phyloP scores from a whole-genome alignment of 2,888 invertebrate genomes.

The Conistra vaccinii region DNA sequence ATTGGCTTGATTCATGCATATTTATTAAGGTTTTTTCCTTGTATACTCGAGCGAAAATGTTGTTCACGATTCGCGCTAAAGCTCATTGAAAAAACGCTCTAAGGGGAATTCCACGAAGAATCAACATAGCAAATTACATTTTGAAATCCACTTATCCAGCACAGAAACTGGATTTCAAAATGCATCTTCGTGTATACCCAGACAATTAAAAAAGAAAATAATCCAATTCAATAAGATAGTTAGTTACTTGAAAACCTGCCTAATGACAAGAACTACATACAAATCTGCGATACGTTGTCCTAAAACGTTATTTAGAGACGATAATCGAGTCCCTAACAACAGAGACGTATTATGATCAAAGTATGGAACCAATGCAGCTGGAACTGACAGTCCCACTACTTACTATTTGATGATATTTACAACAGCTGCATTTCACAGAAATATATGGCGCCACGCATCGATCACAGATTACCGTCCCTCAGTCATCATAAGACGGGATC shows the following conservation, averaged over 20 bases:
- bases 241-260: constrained; percentile 55
- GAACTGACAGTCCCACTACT: constrained; percentile 50
- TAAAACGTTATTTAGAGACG: constrained; percentile 49
- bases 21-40: constrained; percentile 63
- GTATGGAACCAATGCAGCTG: constrained; percentile 45
- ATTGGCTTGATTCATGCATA: constrained; percentile 61
- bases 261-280: constrained; percentile 57
- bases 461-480: constrained; percentile 59
- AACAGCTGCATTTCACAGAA: constrained; percentile 54
- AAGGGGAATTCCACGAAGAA: constrained; percentile 43
- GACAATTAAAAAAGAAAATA: constrained; percentile 25
- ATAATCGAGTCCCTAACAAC: constrained; percentile 45
- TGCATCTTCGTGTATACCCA: constrained; percentile 24
- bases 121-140: constrained; percentile 9
- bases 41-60: constrained; percentile 46
- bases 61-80: constrained; percentile 40
- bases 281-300: constrained; percentile 55
- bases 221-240: constrained; percentile 50
- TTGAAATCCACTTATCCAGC: constrained; percentile 11
- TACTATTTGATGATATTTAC: constrained; percentile 65
- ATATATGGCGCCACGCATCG: constrained; percentile 52
- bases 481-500: constrained; percentile 64
- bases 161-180: constrained; percentile 32
- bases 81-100: constrained; percentile 52
- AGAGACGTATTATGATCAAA: constrained; percentile 47